Base-by-base conservation (phyloP, 2,797 vertebrate genomes). In the Meda fulgida region DNA sequence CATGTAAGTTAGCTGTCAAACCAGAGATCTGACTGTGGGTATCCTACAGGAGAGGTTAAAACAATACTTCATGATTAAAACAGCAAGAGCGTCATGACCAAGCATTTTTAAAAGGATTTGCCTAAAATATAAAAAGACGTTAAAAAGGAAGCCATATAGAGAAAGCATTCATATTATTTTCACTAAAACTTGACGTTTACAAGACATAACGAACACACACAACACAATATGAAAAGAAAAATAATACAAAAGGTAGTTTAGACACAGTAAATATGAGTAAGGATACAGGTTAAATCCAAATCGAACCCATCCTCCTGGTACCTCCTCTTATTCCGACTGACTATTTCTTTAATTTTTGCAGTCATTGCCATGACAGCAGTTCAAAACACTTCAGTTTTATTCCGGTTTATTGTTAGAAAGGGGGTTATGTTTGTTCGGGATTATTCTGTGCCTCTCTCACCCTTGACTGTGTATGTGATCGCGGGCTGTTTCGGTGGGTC, bases 261-360 rank as follows among this genome's bases (percentile, higher is more conserved):
- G 3, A 60, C 46, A 58, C 34, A 34, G 16, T 40, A 23, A 63
- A 72, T 31, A 43, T 0, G 26, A 40, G 8, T 36, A 95, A 95
- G 97, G 97, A 99, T 99, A 99, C 98, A 99, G 81, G 98, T 99
- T 91, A 99, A 96, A 95, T 99, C 98, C 96, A 99, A 94, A 95
- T 99, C 98, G 96, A 99, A 99, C 83, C 98, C 98, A 95, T 99
- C 98, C 95, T 99, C 98, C 92, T 99, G 98, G 92, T 97, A 99
- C 94, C 98, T 96, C 96, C 97, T 97, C 97, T 99, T 99, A 96
- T 99, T 99, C 95, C 97, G 97, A 94, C 98, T 99, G 94, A 99
- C 98, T 93, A 99, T 98, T 96, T 97, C 97, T 96, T 99, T 99
- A 95, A 99, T 97, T 96, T 97, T 97, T 95, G 97, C 97, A 95